phyloP scores from a whole-genome alignment of 2,113 vertebrate species.

The Motacilla alba region DNA sequence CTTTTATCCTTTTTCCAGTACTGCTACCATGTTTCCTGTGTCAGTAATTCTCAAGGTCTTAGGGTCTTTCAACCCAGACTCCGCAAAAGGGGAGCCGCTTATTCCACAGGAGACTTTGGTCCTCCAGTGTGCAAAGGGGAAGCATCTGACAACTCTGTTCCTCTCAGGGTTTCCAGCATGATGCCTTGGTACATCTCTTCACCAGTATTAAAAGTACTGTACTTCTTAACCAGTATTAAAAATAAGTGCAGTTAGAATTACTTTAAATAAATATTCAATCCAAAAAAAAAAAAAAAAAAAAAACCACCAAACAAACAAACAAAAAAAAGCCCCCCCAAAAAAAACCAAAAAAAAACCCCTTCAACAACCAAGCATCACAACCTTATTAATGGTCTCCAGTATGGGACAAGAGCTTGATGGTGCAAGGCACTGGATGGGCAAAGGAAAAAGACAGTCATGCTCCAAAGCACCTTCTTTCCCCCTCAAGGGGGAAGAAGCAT shows the following conservation, averaged over 20 bases:
- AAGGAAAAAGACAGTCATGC: not conserved
- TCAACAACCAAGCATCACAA: not conserved
- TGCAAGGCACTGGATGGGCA: not conserved
- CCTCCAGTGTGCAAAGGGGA: not conserved
- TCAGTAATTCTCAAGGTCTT: constrained; percentile 42
- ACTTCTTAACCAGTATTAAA: not conserved
- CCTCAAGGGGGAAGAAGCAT: not conserved
- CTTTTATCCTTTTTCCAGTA: constrained; percentile 51
- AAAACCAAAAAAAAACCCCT: no score
- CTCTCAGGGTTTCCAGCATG: not conserved
- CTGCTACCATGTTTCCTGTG: constrained; percentile 24
- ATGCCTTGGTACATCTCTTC: not conserved
- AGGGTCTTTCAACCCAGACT: not conserved
- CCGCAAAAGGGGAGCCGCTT: not conserved
- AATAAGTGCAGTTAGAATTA: not conserved
- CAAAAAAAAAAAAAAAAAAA: no score
- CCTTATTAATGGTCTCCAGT: not conserved
- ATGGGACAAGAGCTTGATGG: not conserved
- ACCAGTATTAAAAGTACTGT: not conserved
- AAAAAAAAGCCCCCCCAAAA: no score
- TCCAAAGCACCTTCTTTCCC: not conserved
- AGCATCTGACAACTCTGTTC: not conserved
- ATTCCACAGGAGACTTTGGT: not conserved
- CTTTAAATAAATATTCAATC: not conserved
- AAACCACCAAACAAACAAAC: not conserved